Base-by-base conservation (phyloP, 1,140 invertebrate species). In the Scaptomyza montana region DNA sequence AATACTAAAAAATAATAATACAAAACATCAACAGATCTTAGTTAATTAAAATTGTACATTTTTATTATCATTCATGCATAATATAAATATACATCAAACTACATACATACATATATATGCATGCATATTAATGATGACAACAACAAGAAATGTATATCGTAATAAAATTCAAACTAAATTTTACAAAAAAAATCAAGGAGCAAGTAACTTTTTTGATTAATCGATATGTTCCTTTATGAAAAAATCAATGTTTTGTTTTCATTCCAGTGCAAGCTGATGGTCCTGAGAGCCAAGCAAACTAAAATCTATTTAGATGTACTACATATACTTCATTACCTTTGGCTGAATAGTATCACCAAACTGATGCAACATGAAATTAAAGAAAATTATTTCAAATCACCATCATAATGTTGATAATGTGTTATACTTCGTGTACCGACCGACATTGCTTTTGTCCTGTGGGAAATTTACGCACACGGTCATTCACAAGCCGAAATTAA, bases 21-120 rank as follows among this genome's bases (percentile, higher is more conserved):
- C 50, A 19, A 64, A 64, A 70, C 67, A 84, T 61, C 75, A 74
- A 74, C 64, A 84, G 80, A 87, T 80, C 84, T 85, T 89, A 89
- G 84, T 84, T 89, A 89, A 89, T 85, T 80, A 89, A 6, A 87
- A 89, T 89, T 89, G 84, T 89, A 89, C 61, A 89, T 89, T 89
- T 89, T 68, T 73, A n/a, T 61, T 81, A 89, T 89, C 84, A 89
- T 77, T 89, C 75, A 89, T 77, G 62, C 68, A 69, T 64, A 69
- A 70, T 63, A 70, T 39, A 47, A 50, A 56, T 73, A 69, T 46
- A 69, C 57, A 70, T 59, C 43, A 25, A 43, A 33, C 46, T 43
- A 62, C 19, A 72, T 9, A 57, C 45, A 51, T 28, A 36, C 39
- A 28, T 54, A 25, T 25, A 25, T 25, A 25, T 25, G 47, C 57